phyloP scores from a whole-genome alignment of 1,140 invertebrate species.

The Trichomalopsis sarcophagae region DNA sequence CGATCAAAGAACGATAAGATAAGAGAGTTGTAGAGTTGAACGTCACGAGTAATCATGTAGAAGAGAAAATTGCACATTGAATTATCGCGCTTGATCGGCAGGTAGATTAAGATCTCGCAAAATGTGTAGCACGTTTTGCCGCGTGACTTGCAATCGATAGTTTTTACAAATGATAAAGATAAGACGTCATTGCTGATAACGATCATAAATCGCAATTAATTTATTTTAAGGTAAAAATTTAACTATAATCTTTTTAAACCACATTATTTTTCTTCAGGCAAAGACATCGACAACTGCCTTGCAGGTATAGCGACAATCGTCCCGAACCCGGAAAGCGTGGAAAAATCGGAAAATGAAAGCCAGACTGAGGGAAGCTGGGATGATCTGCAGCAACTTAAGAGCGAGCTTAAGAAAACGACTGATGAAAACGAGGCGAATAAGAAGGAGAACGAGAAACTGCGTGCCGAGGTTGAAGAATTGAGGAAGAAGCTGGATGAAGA shows the following conservation, averaged over 20 bases:
- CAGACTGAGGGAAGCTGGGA: conserved; percentile 81
- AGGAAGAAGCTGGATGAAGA: conserved; percentile 77
- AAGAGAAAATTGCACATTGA: neutral
- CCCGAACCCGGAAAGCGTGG: conserved; percentile 71
- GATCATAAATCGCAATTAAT: neutral
- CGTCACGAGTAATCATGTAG: neutral
- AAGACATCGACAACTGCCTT: conserved; percentile 82
- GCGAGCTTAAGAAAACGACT: conserved; percentile 73
- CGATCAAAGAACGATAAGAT: neutral
- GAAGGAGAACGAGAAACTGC: conserved; percentile 69
- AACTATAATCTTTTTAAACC: neutral
- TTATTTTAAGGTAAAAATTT: neutral
- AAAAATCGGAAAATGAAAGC: conserved; percentile 75
- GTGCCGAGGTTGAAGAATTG: conserved; percentile 64
- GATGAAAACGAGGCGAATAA: conserved; percentile 56
- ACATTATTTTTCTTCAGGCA: conserved; percentile 69
- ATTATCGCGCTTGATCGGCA: neutral
- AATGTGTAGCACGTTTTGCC: too few species aligned
- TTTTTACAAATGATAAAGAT: too few species aligned
- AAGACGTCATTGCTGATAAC: too few species aligned
- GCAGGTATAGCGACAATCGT: conserved; percentile 75
- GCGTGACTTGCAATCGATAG: too few species aligned
- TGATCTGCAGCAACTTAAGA: conserved; percentile 78
- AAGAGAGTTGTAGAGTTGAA: neutral
- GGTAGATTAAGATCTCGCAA: neutral